A percentile compares a stretch with the other conserved stretches of the same genome.
phyloP scores from a whole-genome alignment of 2,113 vertebrate genomes.

The Oreamnos americanus region DNA sequence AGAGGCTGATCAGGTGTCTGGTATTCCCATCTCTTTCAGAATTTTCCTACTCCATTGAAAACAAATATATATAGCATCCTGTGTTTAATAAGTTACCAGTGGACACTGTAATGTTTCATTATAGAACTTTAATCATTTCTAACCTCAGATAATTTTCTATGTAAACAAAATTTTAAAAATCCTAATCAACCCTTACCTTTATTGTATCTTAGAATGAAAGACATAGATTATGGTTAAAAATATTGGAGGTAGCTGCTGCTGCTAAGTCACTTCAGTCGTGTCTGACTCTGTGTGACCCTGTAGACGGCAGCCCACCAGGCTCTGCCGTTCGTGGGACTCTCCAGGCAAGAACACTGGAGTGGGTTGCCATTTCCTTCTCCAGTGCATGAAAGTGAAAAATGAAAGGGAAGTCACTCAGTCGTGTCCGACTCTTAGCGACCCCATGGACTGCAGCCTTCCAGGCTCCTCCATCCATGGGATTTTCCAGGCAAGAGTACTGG shows the following conservation, averaged over 20 bases:
- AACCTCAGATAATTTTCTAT: neutral
- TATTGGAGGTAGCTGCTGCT: neutral
- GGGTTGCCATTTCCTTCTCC: no score
- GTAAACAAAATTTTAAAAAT: neutral
- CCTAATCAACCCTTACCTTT: neutral
- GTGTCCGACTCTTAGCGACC: rapidly evolving
- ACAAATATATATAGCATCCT: neutral
- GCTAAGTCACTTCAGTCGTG: neutral
- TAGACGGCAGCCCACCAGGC: no score
- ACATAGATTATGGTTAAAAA: neutral
- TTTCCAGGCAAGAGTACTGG: no score
- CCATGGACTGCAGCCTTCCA: no score
- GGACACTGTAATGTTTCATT: neutral
- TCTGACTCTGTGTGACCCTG: no score
- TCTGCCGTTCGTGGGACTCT: no score
- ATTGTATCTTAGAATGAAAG: neutral
- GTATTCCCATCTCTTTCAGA: no score
- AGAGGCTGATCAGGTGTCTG: no score
- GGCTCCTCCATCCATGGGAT: no score
- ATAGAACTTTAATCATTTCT: neutral
- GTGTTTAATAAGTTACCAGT: neutral
- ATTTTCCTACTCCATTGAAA: neutral
- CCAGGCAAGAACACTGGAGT: no score
- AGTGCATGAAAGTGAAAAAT: no score
- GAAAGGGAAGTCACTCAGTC: no score